Evolutionary conservation across 2,113 vertebrate genomes (phyloP).

Genomic region (Bubo scandiacus): DNA sequence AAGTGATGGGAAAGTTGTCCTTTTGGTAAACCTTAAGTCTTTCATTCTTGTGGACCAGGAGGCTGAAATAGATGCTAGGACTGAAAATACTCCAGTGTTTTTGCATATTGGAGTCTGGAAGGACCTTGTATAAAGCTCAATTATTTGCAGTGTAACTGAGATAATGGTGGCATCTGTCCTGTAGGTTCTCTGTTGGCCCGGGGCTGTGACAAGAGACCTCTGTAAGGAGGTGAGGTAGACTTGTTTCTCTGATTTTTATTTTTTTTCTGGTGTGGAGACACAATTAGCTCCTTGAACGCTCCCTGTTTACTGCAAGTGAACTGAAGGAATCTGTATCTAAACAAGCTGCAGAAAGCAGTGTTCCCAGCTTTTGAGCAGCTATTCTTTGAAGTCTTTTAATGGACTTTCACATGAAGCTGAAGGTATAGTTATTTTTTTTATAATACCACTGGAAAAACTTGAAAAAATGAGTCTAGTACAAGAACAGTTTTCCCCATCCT

Average conservation of each 20-base stretch:
- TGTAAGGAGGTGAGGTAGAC: not conserved
- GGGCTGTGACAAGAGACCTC: not conserved
- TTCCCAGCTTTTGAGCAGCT: not conserved
- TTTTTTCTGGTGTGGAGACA: not conserved
- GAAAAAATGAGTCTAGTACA: conserved; percentile 21
- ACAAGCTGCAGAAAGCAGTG: not conserved
- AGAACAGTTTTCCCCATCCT: conserved; percentile 18
- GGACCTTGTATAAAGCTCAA: not conserved
- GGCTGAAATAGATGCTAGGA: not conserved
- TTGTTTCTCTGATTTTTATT: not conserved
- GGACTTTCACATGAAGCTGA: conserved; percentile 2
- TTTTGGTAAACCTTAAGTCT: not conserved
- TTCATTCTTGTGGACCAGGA: not conserved
- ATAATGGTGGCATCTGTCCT: not conserved
- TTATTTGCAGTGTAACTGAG: not conserved
- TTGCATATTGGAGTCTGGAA: not conserved
- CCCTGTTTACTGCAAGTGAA: not conserved
- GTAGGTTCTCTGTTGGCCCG: not conserved
- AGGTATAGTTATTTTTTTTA: not conserved
- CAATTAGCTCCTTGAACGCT: not conserved
- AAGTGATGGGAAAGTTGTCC: not conserved
- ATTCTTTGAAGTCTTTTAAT: conserved; percentile 44
- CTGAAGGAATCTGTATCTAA: not conserved
- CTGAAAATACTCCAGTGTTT: not conserved
- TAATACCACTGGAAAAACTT: conserved; percentile 46